Conservation (phyloP, 2,113 vertebrate genomes). For the Condylura cristata region DNA sequence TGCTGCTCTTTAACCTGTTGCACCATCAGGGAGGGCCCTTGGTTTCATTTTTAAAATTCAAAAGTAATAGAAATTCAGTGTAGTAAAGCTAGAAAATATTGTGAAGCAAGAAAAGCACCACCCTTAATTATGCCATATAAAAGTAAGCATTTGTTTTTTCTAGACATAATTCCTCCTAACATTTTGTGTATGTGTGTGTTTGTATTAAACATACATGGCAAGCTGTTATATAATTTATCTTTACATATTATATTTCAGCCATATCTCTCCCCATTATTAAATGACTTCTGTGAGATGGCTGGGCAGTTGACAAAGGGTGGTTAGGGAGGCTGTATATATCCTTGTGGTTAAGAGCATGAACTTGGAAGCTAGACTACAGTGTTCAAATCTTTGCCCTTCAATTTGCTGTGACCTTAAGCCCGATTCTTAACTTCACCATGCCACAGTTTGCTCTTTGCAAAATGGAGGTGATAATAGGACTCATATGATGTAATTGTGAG, state of each 20-base stretch:
- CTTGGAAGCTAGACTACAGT: not conserved
- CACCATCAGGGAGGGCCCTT: too few species aligned
- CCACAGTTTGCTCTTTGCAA: not conserved
- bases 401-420: slow-evolving; percentile 21
- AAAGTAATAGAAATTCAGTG: not conserved
- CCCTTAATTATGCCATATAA: not conserved
- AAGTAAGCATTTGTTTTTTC: not conserved
- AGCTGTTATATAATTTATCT: not conserved
- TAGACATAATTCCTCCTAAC: not conserved
- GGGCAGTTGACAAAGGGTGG: not conserved
- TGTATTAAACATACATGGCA: not conserved
- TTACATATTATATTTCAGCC: not conserved
- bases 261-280: not conserved
- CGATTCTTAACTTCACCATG: not conserved
- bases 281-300: not conserved
- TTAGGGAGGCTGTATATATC: not conserved
- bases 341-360: not conserved
- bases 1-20: too few species aligned
- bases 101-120: not conserved
- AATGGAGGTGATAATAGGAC: slow-evolving; percentile 3
- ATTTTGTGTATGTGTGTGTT: not conserved
- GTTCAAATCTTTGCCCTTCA: slow-evolving; percentile 34
- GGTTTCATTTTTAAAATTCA: not conserved
- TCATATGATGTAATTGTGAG: not conserved
- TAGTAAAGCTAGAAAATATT: not conserved